Percentiles rank a stretch among this genome's conserved stretches.
Evolutionary conservation across 2,797 vertebrate species (phyloP).

Genomic region (Lophotriccus pileatus): DNA sequence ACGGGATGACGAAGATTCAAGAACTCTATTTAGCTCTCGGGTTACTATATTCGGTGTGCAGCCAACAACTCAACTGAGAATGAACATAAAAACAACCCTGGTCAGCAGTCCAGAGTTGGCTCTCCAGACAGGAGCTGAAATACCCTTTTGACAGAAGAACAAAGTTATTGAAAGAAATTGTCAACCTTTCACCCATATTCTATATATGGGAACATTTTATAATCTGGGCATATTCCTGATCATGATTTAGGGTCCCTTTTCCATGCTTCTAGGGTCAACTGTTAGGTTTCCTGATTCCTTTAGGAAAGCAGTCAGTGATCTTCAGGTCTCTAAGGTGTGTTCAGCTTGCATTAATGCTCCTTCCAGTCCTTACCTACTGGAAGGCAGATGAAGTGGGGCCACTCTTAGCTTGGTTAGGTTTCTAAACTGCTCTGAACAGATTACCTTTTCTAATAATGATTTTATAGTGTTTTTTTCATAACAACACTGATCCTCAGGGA

Average conservation of each 20-base stretch:
- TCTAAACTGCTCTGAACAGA: background rate
- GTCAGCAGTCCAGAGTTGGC: background rate
- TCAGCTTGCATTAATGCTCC: background rate
- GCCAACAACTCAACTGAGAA: background rate
- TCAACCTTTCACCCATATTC: background rate
- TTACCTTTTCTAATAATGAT: background rate
- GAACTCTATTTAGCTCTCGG: background rate
- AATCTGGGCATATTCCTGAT: background rate
- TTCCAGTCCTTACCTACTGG: background rate
- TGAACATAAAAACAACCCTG: background rate
- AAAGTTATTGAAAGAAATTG: background rate
- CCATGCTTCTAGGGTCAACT: background rate
- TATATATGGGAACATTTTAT: background rate
- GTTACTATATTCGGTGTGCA: background rate
- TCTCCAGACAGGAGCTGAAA: background rate
- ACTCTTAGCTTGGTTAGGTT: background rate
- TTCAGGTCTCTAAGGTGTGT: background rate
- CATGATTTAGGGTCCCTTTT: background rate
- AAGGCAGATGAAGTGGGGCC: background rate
- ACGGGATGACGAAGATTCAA: background rate
- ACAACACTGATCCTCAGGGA: background rate
- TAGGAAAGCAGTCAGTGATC: background rate
- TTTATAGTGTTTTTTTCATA: background rate
- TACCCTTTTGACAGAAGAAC: background rate
- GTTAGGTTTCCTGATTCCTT: background rate